Evolutionary conservation across 2,888 invertebrate species (phyloP).

Genomic region (Mythimna pallens): DNA sequence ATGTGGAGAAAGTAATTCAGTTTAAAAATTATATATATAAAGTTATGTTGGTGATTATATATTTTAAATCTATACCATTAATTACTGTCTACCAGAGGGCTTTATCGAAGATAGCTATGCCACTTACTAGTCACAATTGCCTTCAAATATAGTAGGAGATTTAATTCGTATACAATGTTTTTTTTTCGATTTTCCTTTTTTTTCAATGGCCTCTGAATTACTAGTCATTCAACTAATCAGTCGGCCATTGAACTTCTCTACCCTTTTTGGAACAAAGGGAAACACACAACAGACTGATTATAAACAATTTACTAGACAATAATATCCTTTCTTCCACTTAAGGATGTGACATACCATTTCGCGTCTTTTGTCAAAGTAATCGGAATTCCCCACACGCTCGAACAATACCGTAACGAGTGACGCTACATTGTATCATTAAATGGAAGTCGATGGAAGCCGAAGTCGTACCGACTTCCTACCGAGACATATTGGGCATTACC

Average conservation of each 20-base stretch:
- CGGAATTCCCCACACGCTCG: constrained; percentile 58
- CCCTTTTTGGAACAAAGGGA: background rate
- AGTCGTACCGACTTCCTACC: constrained; percentile 43
- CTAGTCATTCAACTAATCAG: background rate
- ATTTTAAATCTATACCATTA: no score
- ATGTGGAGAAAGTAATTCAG: no score
- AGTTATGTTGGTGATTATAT: no score
- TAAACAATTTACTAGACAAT: constrained; percentile 20
- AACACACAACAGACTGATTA: constrained; percentile 12
- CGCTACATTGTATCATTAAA: constrained; percentile 55
- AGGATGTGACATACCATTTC: constrained; percentile 31
- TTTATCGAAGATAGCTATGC: no score
- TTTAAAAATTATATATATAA: no score
- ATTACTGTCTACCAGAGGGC: no score
- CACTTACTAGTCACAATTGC: no score
- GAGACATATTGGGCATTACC: constrained; percentile 60
- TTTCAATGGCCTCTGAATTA: no score
- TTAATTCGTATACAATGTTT: no score
- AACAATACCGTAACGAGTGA: constrained; percentile 61
- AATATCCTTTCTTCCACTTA: constrained; percentile 3
- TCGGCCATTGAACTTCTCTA: background rate
- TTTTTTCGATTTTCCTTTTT: background rate
- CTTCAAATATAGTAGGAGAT: no score
- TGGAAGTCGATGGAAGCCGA: constrained; percentile 54
- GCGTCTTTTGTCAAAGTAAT: constrained; percentile 62